Base-by-base conservation (phyloP, 1,140 invertebrate species). In the Megalonaias nervosa region DNA sequence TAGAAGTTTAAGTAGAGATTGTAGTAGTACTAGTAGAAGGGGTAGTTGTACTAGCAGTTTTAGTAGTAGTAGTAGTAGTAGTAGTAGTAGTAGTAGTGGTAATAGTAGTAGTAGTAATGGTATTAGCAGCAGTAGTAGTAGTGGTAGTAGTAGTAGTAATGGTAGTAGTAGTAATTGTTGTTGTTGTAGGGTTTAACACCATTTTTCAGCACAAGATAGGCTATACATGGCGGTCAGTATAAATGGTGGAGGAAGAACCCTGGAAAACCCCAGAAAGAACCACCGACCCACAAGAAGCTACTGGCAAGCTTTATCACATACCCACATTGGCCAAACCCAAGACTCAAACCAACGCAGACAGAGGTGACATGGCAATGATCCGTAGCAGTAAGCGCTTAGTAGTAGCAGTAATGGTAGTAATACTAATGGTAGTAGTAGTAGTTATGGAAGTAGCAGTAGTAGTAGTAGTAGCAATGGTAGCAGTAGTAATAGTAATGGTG, bases 61-160 rank as follows among this genome's bases (percentile, higher is more conserved):
- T 26, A 26, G 15, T 38, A 26, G 59, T 64, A 58, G 57, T 62
- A 26, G 57, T 13, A 62, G 23, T 0, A 11, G 59, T 12, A 64
- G 3, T 72, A 72, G 56, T 62, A 72, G 57, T n/a, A 60, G 59
- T 26, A 72, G 71, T 19, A 62, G 59, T 62, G 9, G 59, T 65
- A 62, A 57, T 72, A 64, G 15, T 60, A 38, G 71, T 72, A 64
- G 71, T 6, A 72, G 56, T 0, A 21, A 5, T 1, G 6, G 57
- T 62, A 60, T 4, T 62, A 72, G 71, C 21, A 62, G 59, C 31
- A 62, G 59, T 62, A 62, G 71, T 62, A 72, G 59, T 60, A 26
- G 71, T 72, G 62, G 60, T 62, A 72, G 71, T 62, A 62, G 71
- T 62, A 62, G 71, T 72, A 62, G 9, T 72, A 6, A n/a, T 72